A percentile compares a stretch with the other conserved stretches of the same genome.
phyloP scores from a whole-genome alignment of 2,888 invertebrate species.

The Agrotis ipsilon region DNA sequence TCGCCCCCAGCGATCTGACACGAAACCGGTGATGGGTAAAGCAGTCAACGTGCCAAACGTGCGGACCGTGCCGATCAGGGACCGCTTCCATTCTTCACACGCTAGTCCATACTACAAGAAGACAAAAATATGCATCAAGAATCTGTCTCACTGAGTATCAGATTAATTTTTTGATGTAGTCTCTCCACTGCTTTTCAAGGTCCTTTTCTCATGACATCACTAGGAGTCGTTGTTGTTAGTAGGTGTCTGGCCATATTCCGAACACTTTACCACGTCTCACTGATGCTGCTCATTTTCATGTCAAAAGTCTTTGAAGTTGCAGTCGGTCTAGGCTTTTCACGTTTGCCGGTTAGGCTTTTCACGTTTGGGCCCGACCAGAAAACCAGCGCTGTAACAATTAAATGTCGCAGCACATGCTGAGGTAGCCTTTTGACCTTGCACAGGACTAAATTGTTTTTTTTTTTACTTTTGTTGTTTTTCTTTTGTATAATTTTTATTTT shows the following conservation, averaged over 20 bases:
- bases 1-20: slow-evolving; percentile 94
- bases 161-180: not conserved
- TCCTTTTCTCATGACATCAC: not conserved
- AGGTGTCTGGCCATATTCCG: not conserved
- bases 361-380: no score
- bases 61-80: slow-evolving; percentile 93
- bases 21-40: slow-evolving; percentile 92
- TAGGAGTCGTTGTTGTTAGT: not conserved
- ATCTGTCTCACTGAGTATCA: not conserved
- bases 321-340: no score
- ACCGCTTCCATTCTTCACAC: slow-evolving; percentile 93
- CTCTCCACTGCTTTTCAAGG: not conserved
- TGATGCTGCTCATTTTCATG: no score
- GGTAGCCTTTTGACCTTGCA: no score
- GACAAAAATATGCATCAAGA: slow-evolving; percentile 16
- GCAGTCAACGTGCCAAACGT: slow-evolving; percentile 93
- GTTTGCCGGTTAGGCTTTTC: no score
- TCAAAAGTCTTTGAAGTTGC: no score
- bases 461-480: no score
- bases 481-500: no score
- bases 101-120: slow-evolving; percentile 90
- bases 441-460: no score
- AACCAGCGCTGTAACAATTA: no score
- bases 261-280: not conserved
- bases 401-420: no score